phyloP scores from a whole-genome alignment of 1,140 invertebrate genomes.

The Pogonomyrmex californicus region DNA sequence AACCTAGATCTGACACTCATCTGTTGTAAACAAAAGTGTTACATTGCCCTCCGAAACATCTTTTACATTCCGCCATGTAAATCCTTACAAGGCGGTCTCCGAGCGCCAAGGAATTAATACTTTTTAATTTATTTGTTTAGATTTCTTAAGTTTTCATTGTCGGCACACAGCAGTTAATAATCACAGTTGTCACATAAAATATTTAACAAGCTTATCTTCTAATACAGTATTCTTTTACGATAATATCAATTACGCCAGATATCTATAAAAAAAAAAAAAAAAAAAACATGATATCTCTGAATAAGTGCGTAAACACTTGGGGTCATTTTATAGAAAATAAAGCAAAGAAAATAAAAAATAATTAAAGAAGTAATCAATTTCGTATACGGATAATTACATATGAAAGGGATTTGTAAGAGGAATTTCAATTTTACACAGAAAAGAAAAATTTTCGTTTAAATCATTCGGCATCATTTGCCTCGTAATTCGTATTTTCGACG shows the following conservation, averaged over 20 bases:
- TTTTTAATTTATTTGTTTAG: slow-evolving; percentile 33
- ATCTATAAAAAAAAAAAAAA: background rate
- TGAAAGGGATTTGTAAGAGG: background rate
- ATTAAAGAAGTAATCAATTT: background rate
- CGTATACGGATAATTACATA: background rate
- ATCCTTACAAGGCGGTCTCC: slow-evolving; percentile 27
- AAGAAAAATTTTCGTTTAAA: background rate
- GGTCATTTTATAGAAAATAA: background rate
- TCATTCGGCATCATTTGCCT: background rate
- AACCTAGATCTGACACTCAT: slow-evolving; percentile 82
- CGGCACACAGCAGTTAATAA: background rate
- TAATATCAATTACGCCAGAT: background rate
- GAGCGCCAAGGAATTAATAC: background rate
- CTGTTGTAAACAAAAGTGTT: slow-evolving; percentile 83
- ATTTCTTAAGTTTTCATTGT: slow-evolving; percentile 23
- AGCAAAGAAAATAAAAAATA: background rate
- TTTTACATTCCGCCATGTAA: slow-evolving; percentile 49
- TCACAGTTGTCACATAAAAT: background rate
- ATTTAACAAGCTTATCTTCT: background rate
- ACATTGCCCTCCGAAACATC: slow-evolving; percentile 77
- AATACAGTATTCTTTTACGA: background rate
- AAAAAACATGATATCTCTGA: background rate
- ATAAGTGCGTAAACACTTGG: background rate
- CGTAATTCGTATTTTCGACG: slow-evolving; percentile 45
- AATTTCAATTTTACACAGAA: background rate